phyloP scores from a whole-genome alignment of 2,113 vertebrate species.

The Pteronura brasiliensis region DNA sequence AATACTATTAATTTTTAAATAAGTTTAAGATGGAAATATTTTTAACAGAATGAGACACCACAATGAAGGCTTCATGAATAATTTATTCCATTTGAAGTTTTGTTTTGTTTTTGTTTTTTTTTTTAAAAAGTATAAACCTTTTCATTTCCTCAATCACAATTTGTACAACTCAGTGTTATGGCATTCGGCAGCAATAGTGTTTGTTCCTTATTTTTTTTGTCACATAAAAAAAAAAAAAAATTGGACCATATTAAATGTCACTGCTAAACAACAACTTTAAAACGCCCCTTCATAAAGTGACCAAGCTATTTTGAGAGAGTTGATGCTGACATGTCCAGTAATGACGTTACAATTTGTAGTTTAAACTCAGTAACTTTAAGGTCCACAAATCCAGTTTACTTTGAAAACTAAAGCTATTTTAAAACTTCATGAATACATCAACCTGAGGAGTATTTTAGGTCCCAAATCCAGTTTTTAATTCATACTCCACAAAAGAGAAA shows the following conservation, averaged over 20 bases:
- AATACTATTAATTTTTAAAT: conserved; percentile 11
- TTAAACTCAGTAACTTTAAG: conserved; percentile 52
- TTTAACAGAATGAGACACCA: conserved; percentile 73
- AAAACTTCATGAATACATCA: conserved; percentile 78
- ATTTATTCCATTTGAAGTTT: conserved; percentile 86
- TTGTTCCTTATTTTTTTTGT: conserved; percentile 79
- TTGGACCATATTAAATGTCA: conserved; percentile 73
- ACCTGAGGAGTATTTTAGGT: conserved; percentile 82
- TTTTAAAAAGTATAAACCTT: conserved; percentile 86
- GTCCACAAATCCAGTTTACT: conserved; percentile 79
- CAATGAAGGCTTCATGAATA: conserved; percentile 84
- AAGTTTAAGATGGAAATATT: conserved; percentile 44
- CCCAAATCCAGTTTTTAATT: conserved; percentile 81
- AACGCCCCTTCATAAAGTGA: conserved; percentile 64
- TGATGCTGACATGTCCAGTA: conserved; percentile 68
- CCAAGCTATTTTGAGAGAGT: conserved; percentile 54
- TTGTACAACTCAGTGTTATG: conserved; percentile 87
- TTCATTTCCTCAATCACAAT: conserved; percentile 86
- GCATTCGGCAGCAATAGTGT: conserved; percentile 84
- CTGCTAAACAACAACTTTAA: conserved; percentile 65
- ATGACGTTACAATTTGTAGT: conserved; percentile 51
- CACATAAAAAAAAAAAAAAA: conserved; percentile 68
- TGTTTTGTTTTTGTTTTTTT: conserved; percentile 52
- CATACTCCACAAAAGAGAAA: conserved; percentile 77
- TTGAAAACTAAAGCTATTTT: conserved; percentile 71